Base-by-base conservation (phyloP, 2,113 vertebrate genomes). In the Melanocharis versteri region DNA sequence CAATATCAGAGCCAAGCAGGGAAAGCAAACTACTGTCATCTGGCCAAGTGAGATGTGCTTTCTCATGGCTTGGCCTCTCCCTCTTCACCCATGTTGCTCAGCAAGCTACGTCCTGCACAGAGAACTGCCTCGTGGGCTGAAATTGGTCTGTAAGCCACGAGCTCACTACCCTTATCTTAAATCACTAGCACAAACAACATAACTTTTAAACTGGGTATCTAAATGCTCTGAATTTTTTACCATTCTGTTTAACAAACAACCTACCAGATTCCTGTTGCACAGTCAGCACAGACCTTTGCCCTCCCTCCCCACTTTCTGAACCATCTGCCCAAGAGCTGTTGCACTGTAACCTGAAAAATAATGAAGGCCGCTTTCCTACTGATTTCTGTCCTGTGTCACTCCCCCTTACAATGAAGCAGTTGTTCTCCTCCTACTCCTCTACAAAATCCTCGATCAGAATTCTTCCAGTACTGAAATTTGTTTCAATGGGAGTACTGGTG, bases 261-360 rank as follows among this genome's bases (percentile, higher is more conserved):
- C 42, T 83, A 72, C 13, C 51, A 30, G 35, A 83, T 33, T 53
- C 39, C 33, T 83, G 56, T 54, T 81, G 50, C 42, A 80, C 21
- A 76, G 62, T 75, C 61, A 94, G 90, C 78, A 79, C 7, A 57
- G 70, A 79, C 42, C 72, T 94, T 86, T 4, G 3, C 64, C 51
- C 64, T 70, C 28, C 19, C 71, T 45, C 53, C 31, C 16, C 13
- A 42, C 37, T 47, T 79, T 60, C 35, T 70, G 72, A 86, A 77
- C 45, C 71, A 78, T 66, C 79, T 88, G 85, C 47, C 53, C 78
- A 84, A 82, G 73, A 81, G 47, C 75, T 92, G 68, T 39, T 90
- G 71, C 42, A 73, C 79, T 65, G 35, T 70, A 90, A 93, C 76
- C 76, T 93, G 89, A 73, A 93, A 90, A 93, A 78, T 45, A 93